Evolutionary conservation across 1,140 invertebrate species (phyloP).

Genomic region (Saccostrea glomerata): DNA sequence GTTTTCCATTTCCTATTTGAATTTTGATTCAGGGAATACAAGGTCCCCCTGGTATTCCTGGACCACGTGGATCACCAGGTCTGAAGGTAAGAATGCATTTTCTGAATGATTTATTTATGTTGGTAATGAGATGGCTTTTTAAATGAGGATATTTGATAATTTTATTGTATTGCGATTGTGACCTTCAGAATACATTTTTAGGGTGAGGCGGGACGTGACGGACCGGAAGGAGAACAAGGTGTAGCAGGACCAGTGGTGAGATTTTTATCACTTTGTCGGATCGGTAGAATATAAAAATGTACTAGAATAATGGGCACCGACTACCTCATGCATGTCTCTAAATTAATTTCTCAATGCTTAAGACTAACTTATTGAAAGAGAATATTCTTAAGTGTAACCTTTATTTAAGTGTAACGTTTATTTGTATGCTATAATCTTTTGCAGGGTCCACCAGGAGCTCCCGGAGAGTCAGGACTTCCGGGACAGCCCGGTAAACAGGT

Average conservation of each 20-base stretch:
- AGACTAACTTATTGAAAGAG: no score
- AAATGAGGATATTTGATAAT: no score
- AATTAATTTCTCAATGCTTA: no score
- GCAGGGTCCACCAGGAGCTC: conserved; percentile 81
- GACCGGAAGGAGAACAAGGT: conserved; percentile 67
- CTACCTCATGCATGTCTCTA: no score
- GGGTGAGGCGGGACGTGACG: conserved; percentile 70
- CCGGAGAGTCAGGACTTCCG: conserved; percentile 66
- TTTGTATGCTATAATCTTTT: no score
- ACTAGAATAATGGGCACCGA: no score
- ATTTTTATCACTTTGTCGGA: background rate
- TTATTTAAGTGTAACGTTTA: no score
- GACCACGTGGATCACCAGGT: conserved; percentile 67
- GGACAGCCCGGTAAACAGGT: conserved; percentile 72
- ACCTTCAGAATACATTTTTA: conserved; percentile 39
- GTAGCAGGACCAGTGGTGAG: conserved; percentile 67
- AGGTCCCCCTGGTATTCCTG: conserved; percentile 69
- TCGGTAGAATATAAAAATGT: no score
- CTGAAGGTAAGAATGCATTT: conserved; percentile 49
- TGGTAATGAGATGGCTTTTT: no score
- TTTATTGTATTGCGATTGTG: background rate
- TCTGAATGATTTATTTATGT: background rate
- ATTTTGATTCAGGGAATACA: conserved; percentile 80
- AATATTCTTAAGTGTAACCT: no score
- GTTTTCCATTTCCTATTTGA: background rate